These are phyloP conservation scores for Aphyosemion australe DNA, from an alignment of 2,113 vertebrate genomes.

Conservation along the genomic window DNA sequence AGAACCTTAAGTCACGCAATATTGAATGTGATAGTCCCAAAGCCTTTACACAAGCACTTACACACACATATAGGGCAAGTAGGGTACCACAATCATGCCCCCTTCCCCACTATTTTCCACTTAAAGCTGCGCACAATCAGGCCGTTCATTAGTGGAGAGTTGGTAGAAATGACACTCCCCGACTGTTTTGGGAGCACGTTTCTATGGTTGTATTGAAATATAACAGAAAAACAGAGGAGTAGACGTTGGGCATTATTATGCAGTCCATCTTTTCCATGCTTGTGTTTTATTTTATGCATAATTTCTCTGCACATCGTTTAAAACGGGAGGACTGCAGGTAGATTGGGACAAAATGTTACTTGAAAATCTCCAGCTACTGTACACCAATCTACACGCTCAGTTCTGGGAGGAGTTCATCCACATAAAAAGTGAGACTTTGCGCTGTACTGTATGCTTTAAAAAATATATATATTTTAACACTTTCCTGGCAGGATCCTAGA, in stretches of 20 bases:
- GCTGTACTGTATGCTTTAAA: slow-evolving; percentile 42
- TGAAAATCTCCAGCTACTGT: slow-evolving; percentile 65
- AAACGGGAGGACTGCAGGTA: slow-evolving; percentile 37
- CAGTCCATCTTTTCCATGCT: slow-evolving; percentile 14
- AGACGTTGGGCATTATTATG: slow-evolving; percentile 51
- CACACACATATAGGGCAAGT: slow-evolving; percentile 42
- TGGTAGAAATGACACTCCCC: slow-evolving; percentile 44
- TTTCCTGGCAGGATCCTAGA: slow-evolving; percentile 40
- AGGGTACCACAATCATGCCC: slow-evolving; percentile 55
- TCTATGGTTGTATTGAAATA: slow-evolving; percentile 3
- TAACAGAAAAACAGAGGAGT: background rate
- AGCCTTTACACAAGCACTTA: slow-evolving; percentile 77
- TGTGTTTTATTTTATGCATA: background rate
- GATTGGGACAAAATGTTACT: slow-evolving; percentile 55
- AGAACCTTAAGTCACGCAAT: slow-evolving; percentile 71
- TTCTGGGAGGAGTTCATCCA: slow-evolving; percentile 42
- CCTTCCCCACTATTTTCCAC: slow-evolving; percentile 38
- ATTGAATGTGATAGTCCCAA: slow-evolving; percentile 72
- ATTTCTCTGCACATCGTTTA: slow-evolving; percentile 2
- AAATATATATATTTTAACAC: slow-evolving; percentile 18
- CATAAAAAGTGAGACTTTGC: slow-evolving; percentile 46
- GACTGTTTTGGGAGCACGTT: slow-evolving; percentile 53
- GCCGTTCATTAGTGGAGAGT: slow-evolving; percentile 50
- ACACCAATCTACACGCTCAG: slow-evolving; percentile 46
- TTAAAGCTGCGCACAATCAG: slow-evolving; percentile 80